A percentile compares a stretch with the other conserved stretches of the same genome.
phyloP scores from a whole-genome alignment of 2,888 invertebrate species.

The Rotaria sp. region DNA sequence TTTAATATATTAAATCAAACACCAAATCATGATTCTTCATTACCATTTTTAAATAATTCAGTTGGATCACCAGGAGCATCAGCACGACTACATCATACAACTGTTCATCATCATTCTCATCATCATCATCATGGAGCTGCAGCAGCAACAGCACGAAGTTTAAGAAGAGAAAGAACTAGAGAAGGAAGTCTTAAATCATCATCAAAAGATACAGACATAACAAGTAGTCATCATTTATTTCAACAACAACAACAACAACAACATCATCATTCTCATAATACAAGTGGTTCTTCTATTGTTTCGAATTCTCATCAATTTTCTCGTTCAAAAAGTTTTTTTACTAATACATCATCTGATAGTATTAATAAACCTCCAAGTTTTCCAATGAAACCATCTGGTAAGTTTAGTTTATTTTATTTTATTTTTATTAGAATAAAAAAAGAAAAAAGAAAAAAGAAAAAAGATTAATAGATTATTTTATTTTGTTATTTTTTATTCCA shows the following conservation, averaged over 20 bases:
- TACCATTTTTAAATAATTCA: slow-evolving; percentile 17
- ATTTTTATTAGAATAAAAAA: neutral
- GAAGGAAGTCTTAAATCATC: slow-evolving; percentile 7
- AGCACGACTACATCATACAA: neutral
- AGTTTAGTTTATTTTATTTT: neutral
- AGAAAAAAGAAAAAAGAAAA: neutral
- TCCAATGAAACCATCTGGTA: slow-evolving; percentile 8
- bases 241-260: neutral
- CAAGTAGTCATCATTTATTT: neutral
- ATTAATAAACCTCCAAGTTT: neutral
- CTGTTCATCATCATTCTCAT: neutral
- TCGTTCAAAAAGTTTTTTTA: slow-evolving; percentile 13
- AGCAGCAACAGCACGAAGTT: neutral
- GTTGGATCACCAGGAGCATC: neutral
- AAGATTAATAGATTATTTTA: too few species aligned
- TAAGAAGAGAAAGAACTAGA: neutral
- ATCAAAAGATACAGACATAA: neutral
- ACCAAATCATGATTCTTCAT: slow-evolving; percentile 4
- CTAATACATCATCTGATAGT: neutral
- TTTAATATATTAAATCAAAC: neutral
- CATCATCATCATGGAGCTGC: neutral
- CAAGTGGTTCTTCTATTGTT: neutral
- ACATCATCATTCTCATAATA: neutral
- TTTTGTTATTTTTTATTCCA: neutral
- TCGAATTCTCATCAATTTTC: neutral